Evolutionary conservation across 2,888 invertebrate species (phyloP).

Genomic region (Tenthredo amoena): DNA sequence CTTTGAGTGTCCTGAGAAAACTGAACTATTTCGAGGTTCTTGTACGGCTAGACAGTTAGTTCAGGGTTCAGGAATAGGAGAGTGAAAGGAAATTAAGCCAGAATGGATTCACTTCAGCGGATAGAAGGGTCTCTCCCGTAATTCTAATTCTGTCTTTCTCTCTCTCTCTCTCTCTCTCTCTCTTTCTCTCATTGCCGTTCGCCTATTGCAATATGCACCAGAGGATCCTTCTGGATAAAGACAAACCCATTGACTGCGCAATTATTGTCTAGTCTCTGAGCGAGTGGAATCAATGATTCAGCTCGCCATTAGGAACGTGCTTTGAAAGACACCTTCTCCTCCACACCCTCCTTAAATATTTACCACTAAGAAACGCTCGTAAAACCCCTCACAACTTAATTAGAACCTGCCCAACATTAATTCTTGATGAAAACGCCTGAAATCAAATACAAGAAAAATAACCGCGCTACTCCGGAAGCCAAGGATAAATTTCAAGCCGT

Average conservation of each 20-base stretch:
- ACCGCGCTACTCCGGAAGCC: neutral
- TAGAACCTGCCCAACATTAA: neutral
- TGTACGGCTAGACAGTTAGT: neutral
- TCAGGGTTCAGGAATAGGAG: neutral
- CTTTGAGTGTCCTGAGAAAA: neutral
- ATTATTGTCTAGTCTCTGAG: slow-evolving; percentile 40
- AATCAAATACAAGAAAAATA: neutral
- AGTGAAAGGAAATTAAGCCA: slow-evolving; percentile 22
- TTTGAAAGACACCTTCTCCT: slow-evolving; percentile 36
- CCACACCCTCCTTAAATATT: slow-evolving; percentile 41
- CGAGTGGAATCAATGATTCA: slow-evolving; percentile 47
- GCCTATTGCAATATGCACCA: slow-evolving; percentile 45
- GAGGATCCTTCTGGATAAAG: slow-evolving; percentile 31
- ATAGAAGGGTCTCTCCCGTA: neutral
- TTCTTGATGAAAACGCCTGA: slow-evolving; percentile 8
- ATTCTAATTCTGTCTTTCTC: neutral
- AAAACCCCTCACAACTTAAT: slow-evolving; percentile 30
- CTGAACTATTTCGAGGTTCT: neutral
- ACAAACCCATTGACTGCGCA: slow-evolving; percentile 44
- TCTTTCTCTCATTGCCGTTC: slow-evolving; percentile 1
- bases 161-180: neutral
- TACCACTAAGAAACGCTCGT: neutral
- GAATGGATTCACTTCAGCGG: slow-evolving; percentile 32
- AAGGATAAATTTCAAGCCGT: neutral
- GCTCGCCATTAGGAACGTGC: slow-evolving; percentile 45